phyloP scores from a whole-genome alignment of 53 echinoderm and acorn worm genomes.

The Temnopleurus reevesii region DNA sequence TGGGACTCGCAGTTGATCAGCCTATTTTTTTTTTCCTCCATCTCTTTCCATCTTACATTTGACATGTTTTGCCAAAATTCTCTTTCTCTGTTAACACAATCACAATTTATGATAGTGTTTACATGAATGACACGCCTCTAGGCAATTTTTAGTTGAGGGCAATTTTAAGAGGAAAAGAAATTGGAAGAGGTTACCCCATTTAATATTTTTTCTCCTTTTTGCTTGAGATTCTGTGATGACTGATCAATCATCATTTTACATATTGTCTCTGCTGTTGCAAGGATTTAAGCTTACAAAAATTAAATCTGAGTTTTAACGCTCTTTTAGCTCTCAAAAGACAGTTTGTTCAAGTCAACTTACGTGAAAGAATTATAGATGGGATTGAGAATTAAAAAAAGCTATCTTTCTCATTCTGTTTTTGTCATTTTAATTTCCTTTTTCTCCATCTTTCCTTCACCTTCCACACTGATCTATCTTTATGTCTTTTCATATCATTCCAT shows the following conservation, averaged over 20 bases:
- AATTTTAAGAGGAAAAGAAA: not conserved
- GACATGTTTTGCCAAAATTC: slow-evolving; percentile 11
- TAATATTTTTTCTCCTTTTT: not conserved
- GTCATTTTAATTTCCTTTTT: too few relatives aligned
- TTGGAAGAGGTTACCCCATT: not conserved
- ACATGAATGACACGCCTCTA: slow-evolving; percentile 49
- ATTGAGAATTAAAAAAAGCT: too few relatives aligned
- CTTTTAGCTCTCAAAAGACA: too few relatives aligned
- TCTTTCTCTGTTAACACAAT: slow-evolving; percentile 37
- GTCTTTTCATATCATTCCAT: too few relatives aligned
- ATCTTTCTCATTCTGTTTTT: too few relatives aligned
- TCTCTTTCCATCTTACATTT: not conserved
- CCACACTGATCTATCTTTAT: too few relatives aligned
- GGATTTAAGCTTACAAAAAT: too few relatives aligned
- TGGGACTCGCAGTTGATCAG: not conserved
- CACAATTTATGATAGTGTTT: slow-evolving; percentile 60
- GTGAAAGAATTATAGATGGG: too few relatives aligned
- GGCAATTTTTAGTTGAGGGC: slow-evolving; percentile 47
- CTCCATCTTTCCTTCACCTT: too few relatives aligned
- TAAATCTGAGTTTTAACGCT: too few relatives aligned
- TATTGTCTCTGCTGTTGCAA: too few relatives aligned
- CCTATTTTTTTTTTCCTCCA: not conserved
- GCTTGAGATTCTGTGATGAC: not conserved
- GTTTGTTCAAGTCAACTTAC: too few relatives aligned
- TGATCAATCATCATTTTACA: not conserved